phyloP scores from a whole-genome alignment of 2,888 invertebrate species.

The Eupithecia inturbata region DNA sequence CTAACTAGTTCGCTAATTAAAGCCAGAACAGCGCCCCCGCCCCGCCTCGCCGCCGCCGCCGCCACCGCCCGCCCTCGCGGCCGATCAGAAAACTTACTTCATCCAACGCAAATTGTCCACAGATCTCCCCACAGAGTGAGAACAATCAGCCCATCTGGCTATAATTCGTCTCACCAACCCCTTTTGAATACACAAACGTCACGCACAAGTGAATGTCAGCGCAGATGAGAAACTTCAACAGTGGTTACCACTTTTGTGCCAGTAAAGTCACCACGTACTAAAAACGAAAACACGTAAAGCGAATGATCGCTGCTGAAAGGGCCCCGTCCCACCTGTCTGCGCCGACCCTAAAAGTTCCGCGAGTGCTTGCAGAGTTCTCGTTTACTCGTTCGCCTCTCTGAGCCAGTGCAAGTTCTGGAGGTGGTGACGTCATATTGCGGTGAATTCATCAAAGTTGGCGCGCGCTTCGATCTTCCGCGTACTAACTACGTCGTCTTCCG shows the following conservation, averaged over 20 bases:
- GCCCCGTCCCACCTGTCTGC: neutral
- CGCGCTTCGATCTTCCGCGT: constrained; percentile 28
- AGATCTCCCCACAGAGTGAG: constrained; percentile 11
- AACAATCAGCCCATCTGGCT: constrained; percentile 4
- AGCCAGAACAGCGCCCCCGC: constrained; percentile 3
- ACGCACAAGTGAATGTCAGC: neutral
- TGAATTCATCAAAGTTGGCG: constrained; percentile 39
- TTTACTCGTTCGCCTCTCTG: constrained; percentile 2
- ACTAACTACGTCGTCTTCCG: constrained; percentile 12
- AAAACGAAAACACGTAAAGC: neutral
- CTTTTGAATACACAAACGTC: neutral
- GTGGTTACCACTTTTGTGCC: neutral
- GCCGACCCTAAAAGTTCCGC: neutral
- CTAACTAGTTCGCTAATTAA: constrained; percentile 32
- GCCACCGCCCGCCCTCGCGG: neutral
- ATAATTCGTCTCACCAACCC: neutral
- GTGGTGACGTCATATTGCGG: constrained; percentile 33
- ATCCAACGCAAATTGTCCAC: constrained; percentile 33
- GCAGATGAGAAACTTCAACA: neutral
- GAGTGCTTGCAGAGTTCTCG: neutral
- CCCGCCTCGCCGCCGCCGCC: neutral
- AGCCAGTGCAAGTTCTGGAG: constrained; percentile 13
- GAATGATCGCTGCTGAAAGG: neutral
- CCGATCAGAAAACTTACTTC: constrained; percentile 33
- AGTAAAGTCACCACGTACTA: neutral